Evolutionary conservation across 1,140 invertebrate species (phyloP).

Genomic region (Mesaphorura yosii): DNA sequence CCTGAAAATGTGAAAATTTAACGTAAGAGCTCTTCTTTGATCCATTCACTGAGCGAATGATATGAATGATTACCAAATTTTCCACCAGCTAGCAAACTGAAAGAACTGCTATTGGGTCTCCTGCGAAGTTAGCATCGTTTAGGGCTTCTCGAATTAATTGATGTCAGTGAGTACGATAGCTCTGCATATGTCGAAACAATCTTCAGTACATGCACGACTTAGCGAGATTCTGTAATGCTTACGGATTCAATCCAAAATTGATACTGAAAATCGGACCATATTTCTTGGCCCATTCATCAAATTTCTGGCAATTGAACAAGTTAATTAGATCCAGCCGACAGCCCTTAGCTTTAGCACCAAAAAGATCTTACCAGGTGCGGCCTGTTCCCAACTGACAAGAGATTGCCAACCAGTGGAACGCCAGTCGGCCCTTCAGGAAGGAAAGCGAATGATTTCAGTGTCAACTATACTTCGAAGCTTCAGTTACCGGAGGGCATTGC

Average conservation of each 20-base stretch:
- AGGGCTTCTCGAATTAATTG: slow-evolving; percentile 8
- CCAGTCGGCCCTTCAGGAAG: slow-evolving; percentile 12
- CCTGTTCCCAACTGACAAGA: slow-evolving; percentile 6
- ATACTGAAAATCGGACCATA: slow-evolving; percentile 16
- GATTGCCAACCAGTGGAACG: slow-evolving; percentile 15
- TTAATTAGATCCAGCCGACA: too few relatives aligned
- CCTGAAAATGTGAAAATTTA: too few relatives aligned
- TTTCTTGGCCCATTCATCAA: slow-evolving; percentile 6
- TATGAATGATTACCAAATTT: neutral
- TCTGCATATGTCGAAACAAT: neutral
- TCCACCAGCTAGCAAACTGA: neutral
- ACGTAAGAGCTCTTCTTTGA: too few relatives aligned
- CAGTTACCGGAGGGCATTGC: too few relatives aligned
- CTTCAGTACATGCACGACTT: too few relatives aligned
- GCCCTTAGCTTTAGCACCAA: too few relatives aligned
- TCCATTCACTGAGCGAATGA: neutral
- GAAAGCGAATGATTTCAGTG: too few relatives aligned
- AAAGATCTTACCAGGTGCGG: too few relatives aligned
- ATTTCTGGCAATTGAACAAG: too few relatives aligned
- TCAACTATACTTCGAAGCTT: too few relatives aligned
- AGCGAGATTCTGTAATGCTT: too few relatives aligned
- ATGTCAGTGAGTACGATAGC: slow-evolving; percentile 11
- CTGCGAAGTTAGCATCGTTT: neutral
- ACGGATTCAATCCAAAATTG: slow-evolving; percentile 11
- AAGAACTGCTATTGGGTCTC: neutral